Conservation (phyloP, 2,888 invertebrate genomes). For the Beris morrisii region DNA sequence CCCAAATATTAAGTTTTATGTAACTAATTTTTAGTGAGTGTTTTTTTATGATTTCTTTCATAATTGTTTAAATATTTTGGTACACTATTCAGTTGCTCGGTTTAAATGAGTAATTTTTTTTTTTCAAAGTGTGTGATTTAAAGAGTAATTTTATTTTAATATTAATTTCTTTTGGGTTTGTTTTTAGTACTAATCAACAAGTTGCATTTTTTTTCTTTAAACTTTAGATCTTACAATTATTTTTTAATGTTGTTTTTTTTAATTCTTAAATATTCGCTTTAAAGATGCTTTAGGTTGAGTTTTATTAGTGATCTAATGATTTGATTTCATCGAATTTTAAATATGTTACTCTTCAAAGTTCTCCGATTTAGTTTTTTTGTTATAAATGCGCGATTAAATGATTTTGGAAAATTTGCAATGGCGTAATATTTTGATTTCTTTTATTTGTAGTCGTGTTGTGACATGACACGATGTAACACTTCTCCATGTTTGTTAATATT, state of each 20-base stretch:
- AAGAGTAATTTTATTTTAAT: no score
- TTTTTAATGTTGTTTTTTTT: conserved; percentile 1
- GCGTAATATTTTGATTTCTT: conserved; percentile 19
- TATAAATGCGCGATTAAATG: conserved; percentile 27
- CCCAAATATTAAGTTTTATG: no score
- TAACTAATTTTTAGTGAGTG: no score
- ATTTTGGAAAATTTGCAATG: conserved; percentile 29
- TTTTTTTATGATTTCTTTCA: no score
- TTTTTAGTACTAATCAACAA: conserved; percentile 28
- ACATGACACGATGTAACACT: conserved; percentile 11
- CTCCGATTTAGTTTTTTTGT: conserved; percentile 36
- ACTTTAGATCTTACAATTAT: not conserved
- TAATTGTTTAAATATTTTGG: no score
- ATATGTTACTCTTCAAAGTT: conserved; percentile 3
- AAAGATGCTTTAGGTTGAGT: conserved; percentile 15
- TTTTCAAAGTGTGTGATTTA: no score
- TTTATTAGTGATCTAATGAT: conserved; percentile 3
- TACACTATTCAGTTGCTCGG: no score
- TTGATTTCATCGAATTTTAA: conserved; percentile 12
- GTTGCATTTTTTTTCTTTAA: conserved; percentile 12
- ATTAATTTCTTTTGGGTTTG: no score
- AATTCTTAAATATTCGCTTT: conserved; percentile 3
- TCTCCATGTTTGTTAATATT: not conserved
- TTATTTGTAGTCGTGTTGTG: conserved; percentile 10
- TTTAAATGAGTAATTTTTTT: no score